A percentile compares a stretch with the other conserved stretches of the same genome.
These are phyloP conservation scores for Standfussiana lucernea DNA, from an alignment of 2,888 invertebrate species.

Conservation along the genomic window DNA sequence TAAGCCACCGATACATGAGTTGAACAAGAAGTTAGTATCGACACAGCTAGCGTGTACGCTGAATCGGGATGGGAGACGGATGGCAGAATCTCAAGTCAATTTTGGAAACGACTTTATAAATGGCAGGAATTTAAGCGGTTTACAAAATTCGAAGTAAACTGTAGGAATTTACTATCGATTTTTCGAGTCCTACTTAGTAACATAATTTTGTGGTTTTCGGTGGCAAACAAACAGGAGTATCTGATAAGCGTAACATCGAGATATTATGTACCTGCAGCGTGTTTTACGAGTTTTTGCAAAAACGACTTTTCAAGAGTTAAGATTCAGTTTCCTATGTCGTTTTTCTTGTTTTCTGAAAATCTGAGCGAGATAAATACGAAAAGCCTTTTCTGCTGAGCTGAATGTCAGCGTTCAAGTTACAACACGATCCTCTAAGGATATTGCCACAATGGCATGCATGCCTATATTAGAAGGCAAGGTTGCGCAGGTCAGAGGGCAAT, in stretches of 20 bases:
- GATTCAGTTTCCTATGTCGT: background rate
- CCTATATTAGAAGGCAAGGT: conserved; percentile 22
- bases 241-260: conserved; percentile 32
- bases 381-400: background rate
- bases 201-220: conserved; percentile 20
- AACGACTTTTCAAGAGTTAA: background rate
- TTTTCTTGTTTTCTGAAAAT: background rate
- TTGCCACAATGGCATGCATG: conserved; percentile 42
- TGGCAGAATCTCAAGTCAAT: background rate
- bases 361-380: background rate
- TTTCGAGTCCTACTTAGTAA: background rate
- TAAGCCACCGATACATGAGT: conserved; percentile 24
- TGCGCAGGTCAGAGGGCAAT: conserved; percentile 28
- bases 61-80: background rate
- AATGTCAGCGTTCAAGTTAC: conserved; percentile 1
- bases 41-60: background rate
- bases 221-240: conserved; percentile 28
- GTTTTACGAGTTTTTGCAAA: background rate
- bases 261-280: conserved; percentile 17
- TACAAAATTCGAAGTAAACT: background rate
- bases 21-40: conserved; percentile 24
- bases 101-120: background rate
- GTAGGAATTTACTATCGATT: background rate
- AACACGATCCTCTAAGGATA: conserved; percentile 14
- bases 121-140: background rate